Conservation (phyloP, 2,797 vertebrate species). For the Pygocentrus nattereri region DNA sequence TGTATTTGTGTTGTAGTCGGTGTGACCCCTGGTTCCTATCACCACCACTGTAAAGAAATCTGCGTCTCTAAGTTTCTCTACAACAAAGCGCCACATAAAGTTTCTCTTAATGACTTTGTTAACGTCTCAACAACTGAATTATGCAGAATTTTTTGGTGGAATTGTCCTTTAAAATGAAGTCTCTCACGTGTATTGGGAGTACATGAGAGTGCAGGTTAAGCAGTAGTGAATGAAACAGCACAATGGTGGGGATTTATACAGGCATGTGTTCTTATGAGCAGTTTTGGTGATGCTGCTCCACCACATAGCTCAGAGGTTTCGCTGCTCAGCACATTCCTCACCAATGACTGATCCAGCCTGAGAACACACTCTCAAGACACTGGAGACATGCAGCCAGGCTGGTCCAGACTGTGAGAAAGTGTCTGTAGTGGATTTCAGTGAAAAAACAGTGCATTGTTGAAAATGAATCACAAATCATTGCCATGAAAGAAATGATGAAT, state of each 20-base stretch:
- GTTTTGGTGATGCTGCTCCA: constrained; percentile 27
- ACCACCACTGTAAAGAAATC: too few species aligned
- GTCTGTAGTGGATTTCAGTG: not conserved
- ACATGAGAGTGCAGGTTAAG: not conserved
- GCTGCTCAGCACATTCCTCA: constrained; percentile 38
- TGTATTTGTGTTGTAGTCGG: too few species aligned
- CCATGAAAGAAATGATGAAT: too few species aligned
- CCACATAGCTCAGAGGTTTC: constrained; percentile 23
- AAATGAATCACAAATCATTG: not conserved
- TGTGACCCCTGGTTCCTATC: too few species aligned
- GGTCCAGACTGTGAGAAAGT: constrained; percentile 5
- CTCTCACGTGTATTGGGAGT: not conserved
- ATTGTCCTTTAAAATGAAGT: not conserved
- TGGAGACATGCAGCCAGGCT: constrained; percentile 36
- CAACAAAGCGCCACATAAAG: too few species aligned
- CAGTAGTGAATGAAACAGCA: not conserved
- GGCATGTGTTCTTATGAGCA: not conserved
- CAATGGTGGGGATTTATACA: not conserved
- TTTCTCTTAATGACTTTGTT: too few species aligned
- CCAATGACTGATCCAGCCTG: constrained; percentile 40
- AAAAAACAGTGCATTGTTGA: not conserved
- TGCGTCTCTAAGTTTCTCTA: too few species aligned
- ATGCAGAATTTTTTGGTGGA: too few species aligned
- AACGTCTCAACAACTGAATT: too few species aligned
- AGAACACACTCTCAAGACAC: constrained; percentile 15